Base-by-base conservation (phyloP, 1,140 invertebrate species). In the Muscidifurax raptorellus region DNA sequence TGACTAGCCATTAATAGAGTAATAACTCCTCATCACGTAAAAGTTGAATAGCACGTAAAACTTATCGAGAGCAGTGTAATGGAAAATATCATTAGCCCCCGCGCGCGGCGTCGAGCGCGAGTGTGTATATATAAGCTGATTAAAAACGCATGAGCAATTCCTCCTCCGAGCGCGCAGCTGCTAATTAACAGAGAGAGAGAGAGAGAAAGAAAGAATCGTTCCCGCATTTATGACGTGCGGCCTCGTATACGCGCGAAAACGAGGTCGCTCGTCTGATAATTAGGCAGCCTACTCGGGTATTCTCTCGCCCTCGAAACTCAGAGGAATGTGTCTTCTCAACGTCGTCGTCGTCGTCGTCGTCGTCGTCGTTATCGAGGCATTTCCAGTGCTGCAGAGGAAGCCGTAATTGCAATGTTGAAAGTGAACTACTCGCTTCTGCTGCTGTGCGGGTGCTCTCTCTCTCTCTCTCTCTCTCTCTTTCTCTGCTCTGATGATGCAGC, bases 1-100 rank as follows among this genome's bases (percentile, higher is more conserved):
- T 69, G 67, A 69, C 67, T 69, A 30, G 67, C 67, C 67, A 28
- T 69, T 69, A 69, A 69, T 69, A 69, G 12, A 69, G 27, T 69
- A 30, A 69, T 69, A 69, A 30, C 27, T 69, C 25, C 67, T 69
- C 67, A 30, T 27, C 67, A 30, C 67, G 67, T 28, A 30, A 69
- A 69, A 30, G 25, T 69, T 69, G 13, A 69, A 69, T 69, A 27
- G 67, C 25, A 69, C 67, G 28, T 30, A 28, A 69, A 69, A 69
- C 28, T 69, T 30, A 69, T 30, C 67, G 67, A 69, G 67, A 40
- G 36, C 36, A 40, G 15, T n/a, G 52, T 59, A 59, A 22, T 59
- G 52, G 52, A 59, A 59, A 59, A 59, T 59, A 59, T 59, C 52
- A 59, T 59, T 59, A 59, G 52, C 52, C 52, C 44, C 52, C 5